phyloP scores from a whole-genome alignment of 2,113 vertebrate species.

The Astur gentilis region DNA sequence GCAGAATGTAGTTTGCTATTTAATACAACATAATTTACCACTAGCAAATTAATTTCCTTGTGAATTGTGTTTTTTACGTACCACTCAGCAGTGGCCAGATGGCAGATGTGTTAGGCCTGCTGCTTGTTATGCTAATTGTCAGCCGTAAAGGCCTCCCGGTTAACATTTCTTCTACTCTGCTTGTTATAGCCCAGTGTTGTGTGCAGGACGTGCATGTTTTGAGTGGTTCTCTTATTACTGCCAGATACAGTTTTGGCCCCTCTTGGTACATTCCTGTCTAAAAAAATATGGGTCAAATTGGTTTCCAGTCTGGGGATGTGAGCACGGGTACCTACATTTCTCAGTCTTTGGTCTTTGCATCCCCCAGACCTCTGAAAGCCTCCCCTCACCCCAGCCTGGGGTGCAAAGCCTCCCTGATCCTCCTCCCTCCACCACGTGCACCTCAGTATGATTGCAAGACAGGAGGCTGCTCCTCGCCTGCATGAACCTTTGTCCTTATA shows the following conservation, averaged over 20 bases:
- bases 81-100: not conserved
- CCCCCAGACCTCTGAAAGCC: too few species aligned
- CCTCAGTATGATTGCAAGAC: not conserved
- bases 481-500: rapidly evolving
- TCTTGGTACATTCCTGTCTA: not conserved
- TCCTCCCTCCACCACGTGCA: rapidly evolving
- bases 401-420: not conserved
- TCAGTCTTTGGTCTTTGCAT: not conserved
- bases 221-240: not conserved
- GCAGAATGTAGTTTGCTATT: not conserved
- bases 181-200: not conserved
- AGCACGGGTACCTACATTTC: rapidly evolving
- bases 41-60: not conserved
- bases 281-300: rapidly evolving
- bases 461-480: not conserved
- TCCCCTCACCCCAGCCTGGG: too few species aligned
- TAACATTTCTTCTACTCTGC: not conserved
- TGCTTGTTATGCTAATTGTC: not conserved
- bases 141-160: not conserved
- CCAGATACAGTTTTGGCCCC: not conserved
- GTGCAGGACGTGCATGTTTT: rapidly evolving
- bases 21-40: not conserved
- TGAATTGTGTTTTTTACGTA: not conserved
- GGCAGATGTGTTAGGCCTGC: not conserved
- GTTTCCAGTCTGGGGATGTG: not conserved